A percentile compares a stretch with the other conserved stretches of the same genome.
phyloP scores from a whole-genome alignment of 2,113 vertebrate species.

The Polypterus bichir region DNA sequence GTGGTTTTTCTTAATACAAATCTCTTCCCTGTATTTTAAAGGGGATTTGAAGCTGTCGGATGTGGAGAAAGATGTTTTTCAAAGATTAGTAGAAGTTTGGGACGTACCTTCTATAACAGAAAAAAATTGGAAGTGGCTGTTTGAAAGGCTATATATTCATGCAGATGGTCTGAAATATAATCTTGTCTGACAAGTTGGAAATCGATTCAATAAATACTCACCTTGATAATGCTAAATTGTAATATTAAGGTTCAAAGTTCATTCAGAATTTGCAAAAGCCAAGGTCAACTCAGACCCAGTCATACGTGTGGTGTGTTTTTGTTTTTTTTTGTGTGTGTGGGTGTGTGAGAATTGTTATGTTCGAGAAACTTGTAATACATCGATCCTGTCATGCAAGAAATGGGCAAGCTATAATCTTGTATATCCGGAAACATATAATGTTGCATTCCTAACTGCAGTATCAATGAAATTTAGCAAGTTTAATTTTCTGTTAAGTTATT shows the following conservation, averaged over 20 bases:
- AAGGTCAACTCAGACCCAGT: too few relatives aligned
- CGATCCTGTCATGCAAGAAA: background rate
- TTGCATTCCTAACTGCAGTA: background rate
- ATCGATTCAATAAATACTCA: background rate
- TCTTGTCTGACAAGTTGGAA: background rate
- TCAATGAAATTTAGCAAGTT: background rate
- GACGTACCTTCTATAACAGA: background rate
- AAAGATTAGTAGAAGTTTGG: background rate
- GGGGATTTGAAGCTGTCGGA: background rate
- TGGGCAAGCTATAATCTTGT: background rate
- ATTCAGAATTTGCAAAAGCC: too few relatives aligned
- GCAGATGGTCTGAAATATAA: background rate
- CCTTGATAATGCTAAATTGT: background rate
- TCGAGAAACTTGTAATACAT: background rate
- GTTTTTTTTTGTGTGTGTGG: too few relatives aligned
- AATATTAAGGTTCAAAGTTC: too few relatives aligned
- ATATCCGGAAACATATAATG: background rate
- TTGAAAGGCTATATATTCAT: background rate
- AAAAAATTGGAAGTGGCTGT: slow-evolving; percentile 17
- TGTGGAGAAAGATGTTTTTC: background rate
- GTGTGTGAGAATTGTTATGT: background rate
- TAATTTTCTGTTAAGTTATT: slow-evolving; percentile 8
- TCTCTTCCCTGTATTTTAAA: background rate
- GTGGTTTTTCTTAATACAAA: background rate
- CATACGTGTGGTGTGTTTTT: too few relatives aligned